These are phyloP conservation scores for Mallotus villosus DNA, from an alignment of 2,797 vertebrate genomes.

Conservation along the genomic window DNA sequence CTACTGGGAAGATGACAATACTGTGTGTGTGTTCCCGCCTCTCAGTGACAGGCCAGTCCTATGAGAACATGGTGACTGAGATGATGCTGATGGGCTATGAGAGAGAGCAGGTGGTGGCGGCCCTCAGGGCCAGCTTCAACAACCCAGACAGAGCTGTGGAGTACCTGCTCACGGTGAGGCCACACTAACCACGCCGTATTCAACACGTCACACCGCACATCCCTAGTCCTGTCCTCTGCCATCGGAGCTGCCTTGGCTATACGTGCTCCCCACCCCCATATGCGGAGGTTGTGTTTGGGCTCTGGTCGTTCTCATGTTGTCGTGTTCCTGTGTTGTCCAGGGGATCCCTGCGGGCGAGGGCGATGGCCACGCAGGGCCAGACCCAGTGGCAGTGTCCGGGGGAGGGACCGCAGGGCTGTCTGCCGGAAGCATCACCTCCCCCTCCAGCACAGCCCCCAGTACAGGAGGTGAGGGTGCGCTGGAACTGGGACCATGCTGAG, in stretches of 20 bases:
- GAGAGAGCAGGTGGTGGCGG: slow-evolving; percentile 90
- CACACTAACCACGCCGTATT: no score
- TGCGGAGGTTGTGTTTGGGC: neutral
- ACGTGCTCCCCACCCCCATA: no score
- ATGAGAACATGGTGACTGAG: slow-evolving; percentile 97
- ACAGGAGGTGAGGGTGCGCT: slow-evolving; percentile 76
- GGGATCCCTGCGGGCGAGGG: slow-evolving; percentile 88
- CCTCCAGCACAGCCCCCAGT: slow-evolving; percentile 48
- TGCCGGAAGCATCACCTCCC: slow-evolving; percentile 41
- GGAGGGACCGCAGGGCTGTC: slow-evolving; percentile 49
- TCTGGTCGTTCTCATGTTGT: neutral
- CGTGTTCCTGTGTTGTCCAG: slow-evolving; percentile 57
- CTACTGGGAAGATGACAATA: neutral
- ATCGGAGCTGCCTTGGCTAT: no score
- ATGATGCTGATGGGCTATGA: slow-evolving; percentile 99
- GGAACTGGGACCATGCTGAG: neutral
- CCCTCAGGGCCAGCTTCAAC: slow-evolving; percentile 95
- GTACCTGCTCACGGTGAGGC: slow-evolving; percentile 89
- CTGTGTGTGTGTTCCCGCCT: neutral
- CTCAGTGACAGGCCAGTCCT: slow-evolving; percentile 91
- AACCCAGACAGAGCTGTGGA: slow-evolving; percentile 98
- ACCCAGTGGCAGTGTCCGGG: slow-evolving; percentile 66
- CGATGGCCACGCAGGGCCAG: slow-evolving; percentile 74
- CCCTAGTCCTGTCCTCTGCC: no score
- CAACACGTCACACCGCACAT: no score